phyloP scores from a whole-genome alignment of 2,888 invertebrate genomes.

The Pollenia angustigena region DNA sequence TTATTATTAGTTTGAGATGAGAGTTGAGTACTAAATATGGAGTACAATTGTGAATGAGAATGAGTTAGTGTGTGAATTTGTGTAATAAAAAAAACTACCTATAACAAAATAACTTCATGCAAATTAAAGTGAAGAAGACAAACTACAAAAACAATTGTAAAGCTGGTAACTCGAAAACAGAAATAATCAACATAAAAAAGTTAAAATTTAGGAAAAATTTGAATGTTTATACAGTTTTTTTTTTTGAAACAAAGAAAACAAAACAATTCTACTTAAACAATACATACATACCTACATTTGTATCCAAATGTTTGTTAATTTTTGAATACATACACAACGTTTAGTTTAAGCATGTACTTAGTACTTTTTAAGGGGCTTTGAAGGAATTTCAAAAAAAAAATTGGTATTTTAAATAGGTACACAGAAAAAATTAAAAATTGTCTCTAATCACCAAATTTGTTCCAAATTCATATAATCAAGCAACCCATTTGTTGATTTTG shows the following conservation, averaged over 20 bases:
- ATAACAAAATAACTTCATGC: conserved; percentile 17
- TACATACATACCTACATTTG: not conserved
- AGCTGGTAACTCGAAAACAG: not conserved
- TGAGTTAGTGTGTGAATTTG: conserved; percentile 29
- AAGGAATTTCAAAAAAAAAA: too few relatives aligned
- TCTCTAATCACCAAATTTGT: too few relatives aligned
- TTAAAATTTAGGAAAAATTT: not conserved
- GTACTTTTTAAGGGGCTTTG: too few relatives aligned
- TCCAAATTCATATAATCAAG: too few relatives aligned
- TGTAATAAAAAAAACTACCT: conserved; percentile 26
- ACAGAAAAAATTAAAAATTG: too few relatives aligned
- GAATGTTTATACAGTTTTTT: not conserved
- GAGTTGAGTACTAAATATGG: conserved; percentile 48
- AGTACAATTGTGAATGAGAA: not conserved
- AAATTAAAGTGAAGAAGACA: conserved; percentile 12
- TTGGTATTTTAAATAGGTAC: too few relatives aligned
- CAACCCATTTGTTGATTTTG: too few relatives aligned
- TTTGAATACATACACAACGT: not conserved
- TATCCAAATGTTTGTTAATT: not conserved
- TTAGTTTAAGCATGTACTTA: too few relatives aligned
- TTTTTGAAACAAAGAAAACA: too few relatives aligned
- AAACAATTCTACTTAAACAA: not conserved
- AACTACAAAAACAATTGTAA: conserved; percentile 28
- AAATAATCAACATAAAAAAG: not conserved
- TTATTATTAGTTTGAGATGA: conserved; percentile 27